A percentile compares a stretch with the other conserved stretches of the same genome.
phyloP scores from a whole-genome alignment of 2,797 vertebrate genomes.

The Limosa lapponica region DNA sequence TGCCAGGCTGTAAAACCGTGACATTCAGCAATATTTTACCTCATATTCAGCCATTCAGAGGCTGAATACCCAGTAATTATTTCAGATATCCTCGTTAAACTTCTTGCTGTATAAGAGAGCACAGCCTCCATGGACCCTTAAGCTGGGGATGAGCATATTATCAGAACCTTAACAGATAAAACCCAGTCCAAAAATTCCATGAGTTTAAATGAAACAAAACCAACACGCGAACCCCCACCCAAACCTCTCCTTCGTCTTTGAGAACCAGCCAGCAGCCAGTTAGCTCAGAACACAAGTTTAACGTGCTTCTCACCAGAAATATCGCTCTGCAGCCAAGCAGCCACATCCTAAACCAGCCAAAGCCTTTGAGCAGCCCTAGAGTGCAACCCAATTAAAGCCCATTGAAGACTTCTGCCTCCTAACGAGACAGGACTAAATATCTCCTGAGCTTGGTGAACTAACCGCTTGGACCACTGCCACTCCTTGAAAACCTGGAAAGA shows the following conservation, averaged over 20 bases:
- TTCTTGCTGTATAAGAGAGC: neutral
- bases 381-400: neutral
- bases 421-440: neutral
- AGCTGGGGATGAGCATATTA: neutral
- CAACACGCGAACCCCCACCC: neutral
- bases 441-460: neutral
- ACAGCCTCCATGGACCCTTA: neutral
- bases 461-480: neutral
- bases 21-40: slow-evolving; percentile 25
- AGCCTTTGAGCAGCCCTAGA: neutral
- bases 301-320: neutral
- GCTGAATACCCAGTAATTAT: neutral
- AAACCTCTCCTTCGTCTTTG: neutral
- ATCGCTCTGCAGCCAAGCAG: neutral
- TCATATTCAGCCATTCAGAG: neutral
- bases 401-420: neutral
- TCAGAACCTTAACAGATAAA: neutral
- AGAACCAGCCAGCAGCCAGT: neutral
- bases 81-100: neutral
- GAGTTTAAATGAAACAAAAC: neutral
- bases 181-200: neutral
- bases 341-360: neutral
- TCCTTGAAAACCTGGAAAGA: neutral
- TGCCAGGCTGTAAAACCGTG: slow-evolving; percentile 43
- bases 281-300: slow-evolving; percentile 6